Evolutionary conservation across 2,113 vertebrate genomes (phyloP).

Genomic region (Chionodraco myersi): DNA sequence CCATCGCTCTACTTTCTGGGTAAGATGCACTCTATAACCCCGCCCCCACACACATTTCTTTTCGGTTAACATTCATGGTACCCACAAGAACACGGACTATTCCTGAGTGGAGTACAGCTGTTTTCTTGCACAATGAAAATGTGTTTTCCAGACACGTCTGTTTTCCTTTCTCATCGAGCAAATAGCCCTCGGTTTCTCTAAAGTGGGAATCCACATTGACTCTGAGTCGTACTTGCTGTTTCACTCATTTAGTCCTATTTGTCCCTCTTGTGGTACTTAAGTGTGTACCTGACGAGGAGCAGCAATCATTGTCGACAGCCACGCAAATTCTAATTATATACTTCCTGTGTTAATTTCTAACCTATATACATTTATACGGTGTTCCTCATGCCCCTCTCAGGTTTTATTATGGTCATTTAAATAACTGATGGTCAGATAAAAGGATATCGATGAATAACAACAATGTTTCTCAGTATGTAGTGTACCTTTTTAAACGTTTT

Average conservation of each 20-base stretch:
- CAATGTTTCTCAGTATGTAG: too few relatives aligned
- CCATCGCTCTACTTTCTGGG: slow-evolving; percentile 78
- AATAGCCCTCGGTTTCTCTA: background rate
- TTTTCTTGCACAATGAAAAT: background rate
- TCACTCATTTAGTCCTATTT: background rate
- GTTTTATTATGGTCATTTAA: background rate
- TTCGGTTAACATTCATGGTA: background rate
- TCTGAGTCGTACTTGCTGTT: background rate
- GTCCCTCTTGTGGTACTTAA: background rate
- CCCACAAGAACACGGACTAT: background rate
- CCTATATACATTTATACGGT: background rate
- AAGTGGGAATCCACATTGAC: background rate
- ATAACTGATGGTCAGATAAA: background rate
- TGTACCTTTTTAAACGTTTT: too few relatives aligned
- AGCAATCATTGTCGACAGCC: background rate
- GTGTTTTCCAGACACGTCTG: background rate
- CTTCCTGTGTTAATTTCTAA: background rate
- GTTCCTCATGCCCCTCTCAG: background rate
- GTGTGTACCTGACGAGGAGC: background rate
- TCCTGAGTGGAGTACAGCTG: background rate
- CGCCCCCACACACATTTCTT: background rate
- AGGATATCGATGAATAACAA: too few relatives aligned
- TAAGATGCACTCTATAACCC: slow-evolving; percentile 60
- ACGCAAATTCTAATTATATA: background rate
- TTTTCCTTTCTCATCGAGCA: background rate